Base-by-base conservation (phyloP, 2,797 vertebrate species). In the Fringilla coelebs region DNA sequence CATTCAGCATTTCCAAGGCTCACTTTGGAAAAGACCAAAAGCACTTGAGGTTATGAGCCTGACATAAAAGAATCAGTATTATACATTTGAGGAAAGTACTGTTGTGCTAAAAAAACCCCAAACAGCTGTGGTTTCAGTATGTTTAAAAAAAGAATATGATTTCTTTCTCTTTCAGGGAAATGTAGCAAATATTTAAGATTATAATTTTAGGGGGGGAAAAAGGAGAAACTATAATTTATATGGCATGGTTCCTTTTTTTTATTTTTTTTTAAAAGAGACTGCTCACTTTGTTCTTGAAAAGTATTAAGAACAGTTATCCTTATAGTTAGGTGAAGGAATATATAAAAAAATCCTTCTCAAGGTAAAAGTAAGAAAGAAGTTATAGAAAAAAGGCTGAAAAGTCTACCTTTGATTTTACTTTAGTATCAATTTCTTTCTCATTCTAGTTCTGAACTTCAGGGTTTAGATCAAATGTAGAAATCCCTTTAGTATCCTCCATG, bases 141-240 rank as follows among this genome's bases (percentile, higher is more conserved):
- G 4, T 63, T 26, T 49, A 24, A 9, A 63, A 54, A 57, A 60
- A 29, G 0, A 26, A 11, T 9, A 4, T 31, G 1, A 1, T 67
- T 71, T 52, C 49, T 34, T 57, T 34, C 74, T 4, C 5, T n/a
- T 62, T 43, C 9, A 54, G 20, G 36, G 74, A 87, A 76, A 71
- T 31, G 25, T 5, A 54, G 17, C 8, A 45, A 54, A 54, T 40
- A 20, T 22, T 43, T 55, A 36, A 28, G 13, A 41, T 72, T n/a
- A 20, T 61, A 1, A n/a, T 54, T 61, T 74, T 54, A 24, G 20
- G 8, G 1, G 25, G 19, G 3, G 0, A 16, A 21, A 68, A 60
- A 13, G 2, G 26, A 17, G 11, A 38, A 72, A 72, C 11, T 43
- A 21, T 24, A 49, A 52, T 48, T 52, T 48, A 19, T 36, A 36